Evolutionary conservation across 2,113 vertebrate species (phyloP).

Genomic region (Tragelaphus imberbis): DNA sequence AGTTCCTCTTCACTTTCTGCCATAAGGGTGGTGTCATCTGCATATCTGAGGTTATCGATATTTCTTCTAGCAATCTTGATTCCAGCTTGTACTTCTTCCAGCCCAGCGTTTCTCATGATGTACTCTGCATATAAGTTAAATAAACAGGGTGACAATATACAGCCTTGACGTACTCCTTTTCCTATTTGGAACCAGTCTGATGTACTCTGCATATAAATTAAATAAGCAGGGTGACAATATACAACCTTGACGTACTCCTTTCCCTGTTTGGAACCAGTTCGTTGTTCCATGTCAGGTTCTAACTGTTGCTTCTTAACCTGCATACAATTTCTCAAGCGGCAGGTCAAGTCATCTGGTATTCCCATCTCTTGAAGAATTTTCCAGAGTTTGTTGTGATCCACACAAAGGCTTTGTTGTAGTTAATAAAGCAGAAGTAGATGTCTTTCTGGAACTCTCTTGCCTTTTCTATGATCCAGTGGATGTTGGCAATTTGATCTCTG

Average conservation of each 20-base stretch:
- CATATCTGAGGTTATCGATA: neutral
- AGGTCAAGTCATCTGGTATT: neutral
- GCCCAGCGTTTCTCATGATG: accelerated
- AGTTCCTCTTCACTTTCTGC: neutral
- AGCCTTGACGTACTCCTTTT: neutral
- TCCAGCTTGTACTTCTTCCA: neutral
- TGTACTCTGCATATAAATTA: neutral
- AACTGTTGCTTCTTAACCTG: neutral
- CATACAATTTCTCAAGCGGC: neutral
- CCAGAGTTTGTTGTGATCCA: neutral
- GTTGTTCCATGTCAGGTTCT: neutral
- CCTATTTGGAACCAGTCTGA: neutral
- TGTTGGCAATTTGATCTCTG: neutral
- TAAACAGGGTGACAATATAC: neutral
- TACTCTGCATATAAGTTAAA: neutral
- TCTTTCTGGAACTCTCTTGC: neutral
- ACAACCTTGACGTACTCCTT: neutral
- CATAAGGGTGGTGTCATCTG: neutral
- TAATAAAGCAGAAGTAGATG: neutral
- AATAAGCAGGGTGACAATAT: neutral
- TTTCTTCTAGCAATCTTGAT: neutral
- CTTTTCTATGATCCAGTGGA: neutral
- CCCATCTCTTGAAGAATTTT: neutral
- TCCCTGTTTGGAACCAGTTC: neutral
- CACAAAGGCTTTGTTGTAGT: neutral